Conservation (phyloP, 2,797 vertebrate species). For the Crocidura indochinensis region DNA sequence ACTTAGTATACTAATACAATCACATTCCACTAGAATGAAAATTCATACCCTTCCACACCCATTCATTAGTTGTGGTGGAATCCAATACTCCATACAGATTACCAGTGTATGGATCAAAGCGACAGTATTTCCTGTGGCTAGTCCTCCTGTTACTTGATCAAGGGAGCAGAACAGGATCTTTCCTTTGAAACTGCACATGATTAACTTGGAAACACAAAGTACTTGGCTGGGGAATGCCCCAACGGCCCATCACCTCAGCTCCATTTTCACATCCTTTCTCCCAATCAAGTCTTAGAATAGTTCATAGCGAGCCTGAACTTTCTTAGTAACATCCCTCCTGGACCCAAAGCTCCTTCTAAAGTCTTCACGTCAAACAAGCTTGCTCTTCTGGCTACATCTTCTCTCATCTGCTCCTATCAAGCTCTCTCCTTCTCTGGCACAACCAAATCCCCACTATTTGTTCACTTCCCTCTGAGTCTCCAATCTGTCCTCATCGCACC, state of each 20-base stretch:
- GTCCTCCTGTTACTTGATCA: neutral
- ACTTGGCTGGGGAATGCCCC: neutral
- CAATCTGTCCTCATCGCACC: neutral
- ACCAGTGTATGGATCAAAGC: neutral
- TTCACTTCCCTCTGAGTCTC: neutral
- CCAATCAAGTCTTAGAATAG: neutral
- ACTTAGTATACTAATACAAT: conserved; percentile 6
- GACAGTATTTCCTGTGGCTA: neutral
- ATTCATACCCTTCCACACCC: neutral
- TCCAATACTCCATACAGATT: neutral
- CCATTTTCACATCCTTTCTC: neutral
- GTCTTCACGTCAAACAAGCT: neutral
- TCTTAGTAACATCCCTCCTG: neutral
- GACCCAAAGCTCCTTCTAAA: neutral
- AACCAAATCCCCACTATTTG: neutral
- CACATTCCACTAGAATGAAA: conserved; percentile 24
- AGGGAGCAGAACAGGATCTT: neutral
- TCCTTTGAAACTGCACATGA: neutral
- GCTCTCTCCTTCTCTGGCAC: neutral
- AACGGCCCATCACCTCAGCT: neutral
- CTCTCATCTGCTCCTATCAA: neutral
- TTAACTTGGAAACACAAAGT: neutral
- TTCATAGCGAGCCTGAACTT: neutral
- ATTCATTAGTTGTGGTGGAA: neutral
- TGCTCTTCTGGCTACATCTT: neutral